A percentile compares a stretch with the other conserved stretches of the same genome.
phyloP scores from a whole-genome alignment of 2,113 vertebrate genomes.

The Ailurus styani region DNA sequence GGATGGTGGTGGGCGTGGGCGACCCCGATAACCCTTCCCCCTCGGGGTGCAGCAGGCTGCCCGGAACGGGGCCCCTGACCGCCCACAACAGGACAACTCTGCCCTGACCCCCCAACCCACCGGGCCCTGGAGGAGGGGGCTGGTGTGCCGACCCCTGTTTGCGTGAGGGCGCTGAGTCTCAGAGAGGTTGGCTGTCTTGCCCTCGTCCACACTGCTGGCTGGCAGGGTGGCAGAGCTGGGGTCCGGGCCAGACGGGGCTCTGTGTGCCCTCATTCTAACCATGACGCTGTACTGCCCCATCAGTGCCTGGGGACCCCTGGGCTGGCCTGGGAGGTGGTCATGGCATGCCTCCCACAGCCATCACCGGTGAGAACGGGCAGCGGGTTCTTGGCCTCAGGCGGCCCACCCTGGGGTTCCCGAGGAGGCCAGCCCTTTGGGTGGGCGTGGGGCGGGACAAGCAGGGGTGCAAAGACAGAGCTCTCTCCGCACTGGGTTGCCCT shows the following conservation, averaged over 20 bases:
- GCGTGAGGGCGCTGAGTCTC: background rate
- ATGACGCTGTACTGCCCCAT: background rate
- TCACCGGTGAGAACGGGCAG: background rate
- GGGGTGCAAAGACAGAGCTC: background rate
- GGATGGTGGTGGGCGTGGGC: rapidly evolving
- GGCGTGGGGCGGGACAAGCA: background rate
- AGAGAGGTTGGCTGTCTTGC: background rate
- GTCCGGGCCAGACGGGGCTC: background rate
- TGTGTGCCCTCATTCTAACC: background rate
- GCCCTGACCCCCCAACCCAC: background rate
- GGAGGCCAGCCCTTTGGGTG: background rate
- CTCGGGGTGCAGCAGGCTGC: background rate
- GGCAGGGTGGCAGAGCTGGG: background rate
- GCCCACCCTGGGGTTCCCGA: rapidly evolving
- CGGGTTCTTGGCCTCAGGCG: background rate
- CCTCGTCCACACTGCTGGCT: rapidly evolving
- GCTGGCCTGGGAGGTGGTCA: background rate
- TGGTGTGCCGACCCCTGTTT: background rate
- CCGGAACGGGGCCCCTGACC: rapidly evolving
- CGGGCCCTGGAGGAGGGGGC: background rate
- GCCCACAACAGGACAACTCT: no score
- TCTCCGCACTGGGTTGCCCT: background rate
- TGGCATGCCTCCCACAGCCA: background rate
- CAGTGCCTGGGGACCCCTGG: background rate
- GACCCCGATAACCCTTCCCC: background rate